A percentile compares a stretch with the other conserved stretches of the same genome.
Conservation (phyloP, 1,140 invertebrate species). For the Adoxophyes honmai region DNA sequence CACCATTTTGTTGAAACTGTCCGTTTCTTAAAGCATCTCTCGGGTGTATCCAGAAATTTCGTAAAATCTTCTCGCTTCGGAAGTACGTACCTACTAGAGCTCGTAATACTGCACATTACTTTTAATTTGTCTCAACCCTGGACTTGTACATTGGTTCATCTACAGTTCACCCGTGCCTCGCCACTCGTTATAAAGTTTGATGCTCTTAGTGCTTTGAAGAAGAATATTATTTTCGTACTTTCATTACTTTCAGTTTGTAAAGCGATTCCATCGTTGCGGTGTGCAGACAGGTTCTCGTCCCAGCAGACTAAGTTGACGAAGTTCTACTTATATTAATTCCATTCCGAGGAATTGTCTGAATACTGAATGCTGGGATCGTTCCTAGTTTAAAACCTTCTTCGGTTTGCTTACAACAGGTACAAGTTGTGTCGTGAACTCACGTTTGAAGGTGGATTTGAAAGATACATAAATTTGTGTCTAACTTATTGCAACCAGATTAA, state of each 20-base stretch:
- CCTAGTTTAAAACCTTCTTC: constrained; percentile 5
- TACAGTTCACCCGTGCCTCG: constrained; percentile 34
- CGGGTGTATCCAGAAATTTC: no score
- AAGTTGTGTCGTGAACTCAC: neutral
- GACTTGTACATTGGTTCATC: constrained; percentile 25
- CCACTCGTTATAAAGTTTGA: constrained; percentile 57
- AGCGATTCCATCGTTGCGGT: constrained; percentile 22
- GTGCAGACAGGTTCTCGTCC: constrained; percentile 9
- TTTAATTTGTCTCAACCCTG: constrained; percentile 5
- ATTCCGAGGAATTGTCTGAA: constrained; percentile 12
- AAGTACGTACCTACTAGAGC: no score
- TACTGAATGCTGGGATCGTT: constrained; percentile 8
- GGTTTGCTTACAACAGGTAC: constrained; percentile 5
- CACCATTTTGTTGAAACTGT: no score
- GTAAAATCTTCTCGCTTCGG: no score
- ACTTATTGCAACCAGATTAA: no score
- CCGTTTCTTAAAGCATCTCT: no score
- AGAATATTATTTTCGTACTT: constrained; percentile 40
- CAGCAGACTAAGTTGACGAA: constrained; percentile 12
- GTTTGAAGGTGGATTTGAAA: neutral
- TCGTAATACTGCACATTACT: no score
- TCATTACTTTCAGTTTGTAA: constrained; percentile 29
- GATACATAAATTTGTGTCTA: no score
- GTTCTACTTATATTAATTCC: constrained; percentile 6
- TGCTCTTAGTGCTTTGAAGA: constrained; percentile 47